phyloP scores from a whole-genome alignment of 53 echinoderm and acorn worm species.

The Hippasteria phrygiana region DNA sequence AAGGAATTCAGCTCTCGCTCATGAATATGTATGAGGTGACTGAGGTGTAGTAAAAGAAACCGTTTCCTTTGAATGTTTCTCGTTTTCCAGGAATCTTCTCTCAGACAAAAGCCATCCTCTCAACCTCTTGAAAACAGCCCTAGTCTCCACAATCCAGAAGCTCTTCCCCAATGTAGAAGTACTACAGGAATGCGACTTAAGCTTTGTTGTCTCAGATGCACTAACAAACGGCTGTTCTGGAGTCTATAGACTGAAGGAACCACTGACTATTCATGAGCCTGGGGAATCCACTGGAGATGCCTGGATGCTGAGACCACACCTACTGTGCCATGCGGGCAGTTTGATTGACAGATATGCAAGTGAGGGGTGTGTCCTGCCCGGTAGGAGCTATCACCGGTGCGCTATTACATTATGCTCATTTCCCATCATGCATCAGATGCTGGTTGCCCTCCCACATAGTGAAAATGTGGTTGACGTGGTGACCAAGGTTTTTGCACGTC shows the following conservation, averaged over 20 bases:
- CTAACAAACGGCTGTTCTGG: constrained; percentile 11
- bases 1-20: no score
- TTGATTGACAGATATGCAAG: constrained; percentile 33
- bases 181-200: not conserved
- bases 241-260: constrained; percentile 23
- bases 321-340: constrained; percentile 13
- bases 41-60: no score
- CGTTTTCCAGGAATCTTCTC: constrained; percentile 58
- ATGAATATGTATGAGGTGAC: no score
- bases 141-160: constrained; percentile 27
- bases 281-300: not conserved
- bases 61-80: no score
- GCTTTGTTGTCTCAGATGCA: not conserved
- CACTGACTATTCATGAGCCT: constrained; percentile 36
- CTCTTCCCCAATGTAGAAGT: not conserved
- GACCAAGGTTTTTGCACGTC: not conserved
- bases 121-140: not conserved
- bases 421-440: constrained; percentile 87
- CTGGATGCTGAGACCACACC: constrained; percentile 40
- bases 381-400: constrained; percentile 50
- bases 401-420: constrained; percentile 42
- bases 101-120: constrained; percentile 55
- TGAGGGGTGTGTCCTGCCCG: constrained; percentile 17
- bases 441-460: constrained; percentile 22
- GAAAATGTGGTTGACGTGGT: not conserved